phyloP scores from a whole-genome alignment of 1,140 invertebrate genomes.

The Hypsibius dujardini region DNA sequence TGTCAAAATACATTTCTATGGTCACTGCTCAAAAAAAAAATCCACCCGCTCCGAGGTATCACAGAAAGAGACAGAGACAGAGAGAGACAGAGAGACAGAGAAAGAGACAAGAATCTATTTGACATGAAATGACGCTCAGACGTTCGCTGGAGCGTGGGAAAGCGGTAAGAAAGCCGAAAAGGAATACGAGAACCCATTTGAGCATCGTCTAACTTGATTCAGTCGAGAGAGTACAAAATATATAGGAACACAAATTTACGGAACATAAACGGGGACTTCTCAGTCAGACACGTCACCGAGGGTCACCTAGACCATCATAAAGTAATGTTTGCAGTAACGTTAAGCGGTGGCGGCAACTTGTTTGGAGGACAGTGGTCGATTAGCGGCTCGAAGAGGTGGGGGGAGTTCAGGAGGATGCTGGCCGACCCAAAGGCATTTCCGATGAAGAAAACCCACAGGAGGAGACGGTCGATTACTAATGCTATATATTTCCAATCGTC shows the following conservation, averaged over 20 bases:
- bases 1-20: too few relatives aligned
- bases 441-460: conserved; percentile 89
- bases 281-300: neutral
- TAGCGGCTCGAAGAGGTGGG: conserved; percentile 76
- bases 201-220: neutral
- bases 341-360: neutral
- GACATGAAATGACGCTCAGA: too few relatives aligned
- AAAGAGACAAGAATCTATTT: too few relatives aligned
- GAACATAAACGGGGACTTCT: neutral
- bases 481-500: conserved; percentile 99
- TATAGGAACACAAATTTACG: neutral
- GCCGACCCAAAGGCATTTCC: conserved; percentile 80
- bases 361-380: conserved; percentile 6
- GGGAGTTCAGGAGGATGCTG: conserved; percentile 93
- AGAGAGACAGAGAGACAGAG: too few relatives aligned
- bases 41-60: too few relatives aligned
- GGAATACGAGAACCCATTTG: neutral
- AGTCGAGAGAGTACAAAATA: neutral
- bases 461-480: conserved; percentile 93
- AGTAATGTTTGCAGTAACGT: neutral
- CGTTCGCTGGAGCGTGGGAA: too few relatives aligned
- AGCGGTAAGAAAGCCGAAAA: neutral
- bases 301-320: neutral
- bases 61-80: too few relatives aligned
- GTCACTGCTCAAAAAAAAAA: too few relatives aligned